Evolutionary conservation across 2,113 vertebrate species (phyloP).

Genomic region (Mungos mungo): DNA sequence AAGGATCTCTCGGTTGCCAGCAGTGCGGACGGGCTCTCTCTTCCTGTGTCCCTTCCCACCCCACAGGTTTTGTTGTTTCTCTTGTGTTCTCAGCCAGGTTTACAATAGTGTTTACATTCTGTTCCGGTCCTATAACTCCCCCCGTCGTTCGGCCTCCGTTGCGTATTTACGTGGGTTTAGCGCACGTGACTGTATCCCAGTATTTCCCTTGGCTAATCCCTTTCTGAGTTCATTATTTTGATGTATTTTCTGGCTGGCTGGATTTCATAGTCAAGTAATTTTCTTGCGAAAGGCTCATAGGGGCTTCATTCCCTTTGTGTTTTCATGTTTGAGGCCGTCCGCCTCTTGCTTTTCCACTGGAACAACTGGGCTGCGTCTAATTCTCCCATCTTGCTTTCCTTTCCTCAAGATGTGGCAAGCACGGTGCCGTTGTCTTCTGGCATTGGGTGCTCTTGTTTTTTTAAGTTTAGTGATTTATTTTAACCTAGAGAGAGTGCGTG

Average conservation of each 20-base stretch:
- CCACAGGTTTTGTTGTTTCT: not conserved
- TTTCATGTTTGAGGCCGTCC: rapidly evolving
- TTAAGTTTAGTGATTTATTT: no score
- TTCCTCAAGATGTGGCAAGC: not conserved
- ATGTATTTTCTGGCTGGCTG: not conserved
- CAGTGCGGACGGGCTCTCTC: not conserved
- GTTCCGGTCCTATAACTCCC: not conserved
- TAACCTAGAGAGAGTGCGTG: no score
- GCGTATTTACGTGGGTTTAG: rapidly evolving
- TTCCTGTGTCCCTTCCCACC: not conserved
- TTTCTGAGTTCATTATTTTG: not conserved
- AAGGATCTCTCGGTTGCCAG: not conserved
- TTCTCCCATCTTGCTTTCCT: not conserved
- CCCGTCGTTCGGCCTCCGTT: not conserved
- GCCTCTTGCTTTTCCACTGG: not conserved
- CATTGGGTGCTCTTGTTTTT: no score
- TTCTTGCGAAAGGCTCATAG: not conserved
- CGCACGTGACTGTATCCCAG: rapidly evolving
- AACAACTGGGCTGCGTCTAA: not conserved
- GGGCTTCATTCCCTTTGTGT: not conserved
- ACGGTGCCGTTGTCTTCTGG: not conserved
- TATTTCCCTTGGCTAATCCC: not conserved
- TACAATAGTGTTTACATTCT: no score
- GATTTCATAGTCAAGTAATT: not conserved
- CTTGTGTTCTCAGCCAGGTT: not conserved